Conservation (phyloP, 2,797 vertebrate species). For the Luscinia megarhynchos region DNA sequence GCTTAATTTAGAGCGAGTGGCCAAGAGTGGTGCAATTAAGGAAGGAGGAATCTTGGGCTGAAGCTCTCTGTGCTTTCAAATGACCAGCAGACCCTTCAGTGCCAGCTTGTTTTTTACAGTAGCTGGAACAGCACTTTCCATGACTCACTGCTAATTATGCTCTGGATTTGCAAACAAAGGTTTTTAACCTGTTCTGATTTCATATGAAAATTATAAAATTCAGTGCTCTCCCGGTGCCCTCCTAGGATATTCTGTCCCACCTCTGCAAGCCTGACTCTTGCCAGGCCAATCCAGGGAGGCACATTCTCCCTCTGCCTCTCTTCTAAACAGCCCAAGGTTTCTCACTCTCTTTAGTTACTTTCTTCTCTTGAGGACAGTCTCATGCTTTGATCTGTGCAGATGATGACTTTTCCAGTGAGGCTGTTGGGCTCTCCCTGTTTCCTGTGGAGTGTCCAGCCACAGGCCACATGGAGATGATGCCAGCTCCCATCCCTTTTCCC, state of each 20-base stretch:
- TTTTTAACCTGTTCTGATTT: conserved; percentile 16
- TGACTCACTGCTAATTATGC: conserved; percentile 11
- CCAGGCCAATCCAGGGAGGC: background rate
- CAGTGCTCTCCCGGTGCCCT: background rate
- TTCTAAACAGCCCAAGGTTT: background rate
- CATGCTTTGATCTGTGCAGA: background rate
- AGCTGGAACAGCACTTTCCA: background rate
- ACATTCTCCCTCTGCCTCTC: background rate
- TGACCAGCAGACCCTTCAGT: conserved; percentile 31
- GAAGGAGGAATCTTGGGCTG: conserved; percentile 22
- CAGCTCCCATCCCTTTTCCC: background rate
- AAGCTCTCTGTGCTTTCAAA: background rate
- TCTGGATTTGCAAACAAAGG: background rate
- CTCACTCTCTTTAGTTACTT: background rate
- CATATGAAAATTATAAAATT: background rate
- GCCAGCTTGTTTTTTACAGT: background rate
- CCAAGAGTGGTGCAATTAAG: conserved; percentile 43
- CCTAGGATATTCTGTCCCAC: background rate
- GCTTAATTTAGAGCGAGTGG: conserved; percentile 28
- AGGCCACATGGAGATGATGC: background rate
- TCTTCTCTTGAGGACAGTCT: background rate
- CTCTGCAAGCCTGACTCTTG: background rate
- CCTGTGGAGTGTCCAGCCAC: background rate
- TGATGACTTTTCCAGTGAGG: conserved; percentile 6
- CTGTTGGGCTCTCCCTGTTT: background rate